Conservation (phyloP, 2,888 invertebrate species). For the Heteromurus nitidus region DNA sequence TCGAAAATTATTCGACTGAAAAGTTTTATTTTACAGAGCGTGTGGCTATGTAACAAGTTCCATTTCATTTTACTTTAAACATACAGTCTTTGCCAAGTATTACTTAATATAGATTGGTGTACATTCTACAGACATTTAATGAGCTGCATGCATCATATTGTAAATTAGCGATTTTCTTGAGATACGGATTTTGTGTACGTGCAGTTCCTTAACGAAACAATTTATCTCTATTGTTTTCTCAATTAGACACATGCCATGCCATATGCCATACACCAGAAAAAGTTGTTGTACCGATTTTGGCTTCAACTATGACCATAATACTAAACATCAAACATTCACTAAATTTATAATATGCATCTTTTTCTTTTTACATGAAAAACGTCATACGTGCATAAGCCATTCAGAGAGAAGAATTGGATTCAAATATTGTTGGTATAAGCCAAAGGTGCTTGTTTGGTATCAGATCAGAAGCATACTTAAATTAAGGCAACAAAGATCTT, state of each 20-base stretch:
- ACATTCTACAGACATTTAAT: no score
- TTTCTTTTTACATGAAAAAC: background rate
- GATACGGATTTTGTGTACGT: no score
- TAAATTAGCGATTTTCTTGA: no score
- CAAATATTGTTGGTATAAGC: background rate
- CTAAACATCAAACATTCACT: no score
- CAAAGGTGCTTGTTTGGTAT: background rate
- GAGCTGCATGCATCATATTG: no score
- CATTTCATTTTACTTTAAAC: no score
- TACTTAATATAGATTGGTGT: no score
- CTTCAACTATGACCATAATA: no score
- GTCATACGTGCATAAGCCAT: background rate
- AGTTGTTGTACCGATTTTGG: background rate
- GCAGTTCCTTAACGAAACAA: slow-evolving; percentile 5
- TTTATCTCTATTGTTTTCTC: slow-evolving; percentile 7
- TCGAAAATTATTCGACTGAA: slow-evolving; percentile 1
- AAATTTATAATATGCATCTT: no score
- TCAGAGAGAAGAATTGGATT: background rate
- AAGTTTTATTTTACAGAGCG: background rate
- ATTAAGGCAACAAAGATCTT: no score
- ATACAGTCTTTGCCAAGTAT: background rate
- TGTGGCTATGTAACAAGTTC: background rate
- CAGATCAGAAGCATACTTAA: no score
- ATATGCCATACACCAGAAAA: no score
- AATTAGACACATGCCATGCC: background rate